Conservation (phyloP, 2,113 vertebrate species). For the Hirundichthys speculiger region DNA sequence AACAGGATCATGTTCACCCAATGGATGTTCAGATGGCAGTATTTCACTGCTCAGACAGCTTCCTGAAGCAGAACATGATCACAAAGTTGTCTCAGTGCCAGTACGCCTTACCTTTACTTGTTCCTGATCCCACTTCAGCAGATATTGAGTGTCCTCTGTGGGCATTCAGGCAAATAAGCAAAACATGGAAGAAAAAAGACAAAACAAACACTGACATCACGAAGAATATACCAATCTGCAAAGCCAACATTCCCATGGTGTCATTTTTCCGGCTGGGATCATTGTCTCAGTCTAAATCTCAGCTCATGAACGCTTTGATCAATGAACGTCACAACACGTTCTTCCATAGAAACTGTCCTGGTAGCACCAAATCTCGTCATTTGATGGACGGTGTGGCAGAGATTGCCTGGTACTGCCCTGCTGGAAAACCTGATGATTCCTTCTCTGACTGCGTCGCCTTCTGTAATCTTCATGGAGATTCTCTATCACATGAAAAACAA, state of each 20-base stretch:
- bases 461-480: constrained; percentile 80
- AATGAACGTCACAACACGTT: constrained; percentile 69
- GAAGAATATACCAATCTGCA: constrained; percentile 66
- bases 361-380: constrained; percentile 67
- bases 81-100: constrained; percentile 27
- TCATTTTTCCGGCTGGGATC: constrained; percentile 80
- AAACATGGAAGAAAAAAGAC: constrained; percentile 69
- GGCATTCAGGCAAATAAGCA: constrained; percentile 76
- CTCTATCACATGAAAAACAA: constrained; percentile 55
- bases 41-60: constrained; percentile 75
- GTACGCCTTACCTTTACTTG: constrained; percentile 27
- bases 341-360: constrained; percentile 76
- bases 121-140: constrained; percentile 13
- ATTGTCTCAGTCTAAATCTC: constrained; percentile 80
- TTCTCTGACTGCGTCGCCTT: constrained; percentile 79
- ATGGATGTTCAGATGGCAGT: constrained; percentile 83
- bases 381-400: constrained; percentile 81
- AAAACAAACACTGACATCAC: neutral
- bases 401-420: constrained; percentile 83
- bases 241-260: constrained; percentile 70
- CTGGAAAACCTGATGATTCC: constrained; percentile 66
- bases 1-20: constrained; percentile 61
- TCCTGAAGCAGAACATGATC: constrained; percentile 73
- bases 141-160: constrained; percentile 75
- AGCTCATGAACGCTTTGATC: constrained; percentile 79